Conservation (phyloP, 2,888 invertebrate species). For the Cosmorhoe ocellata region DNA sequence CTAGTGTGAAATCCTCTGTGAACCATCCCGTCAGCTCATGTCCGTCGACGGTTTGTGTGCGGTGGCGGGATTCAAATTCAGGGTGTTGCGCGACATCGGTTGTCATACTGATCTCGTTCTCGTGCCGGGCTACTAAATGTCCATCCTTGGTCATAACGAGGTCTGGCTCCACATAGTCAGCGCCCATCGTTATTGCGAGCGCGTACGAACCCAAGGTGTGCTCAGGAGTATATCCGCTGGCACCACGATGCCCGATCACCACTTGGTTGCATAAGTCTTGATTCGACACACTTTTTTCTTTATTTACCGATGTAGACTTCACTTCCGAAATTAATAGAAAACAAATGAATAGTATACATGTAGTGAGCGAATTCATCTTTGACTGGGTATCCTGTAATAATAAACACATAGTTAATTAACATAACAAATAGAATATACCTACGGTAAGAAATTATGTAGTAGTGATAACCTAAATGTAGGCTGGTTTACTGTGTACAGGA, state of each 20-base stretch:
- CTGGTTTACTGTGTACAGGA: too few species aligned
- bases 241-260: conserved; percentile 31
- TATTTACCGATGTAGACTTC: too few species aligned
- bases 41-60: conserved; percentile 60
- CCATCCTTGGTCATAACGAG: conserved; percentile 71
- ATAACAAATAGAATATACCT: too few species aligned
- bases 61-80: conserved; percentile 57
- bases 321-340: conserved; percentile 8
- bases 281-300: too few species aligned
- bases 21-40: conserved; percentile 62
- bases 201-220: conserved; percentile 73
- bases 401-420: background rate
- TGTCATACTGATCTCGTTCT: conserved; percentile 63
- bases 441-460: too few species aligned
- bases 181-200: conserved; percentile 67
- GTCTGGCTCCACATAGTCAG: conserved; percentile 74
- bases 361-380: conserved; percentile 11
- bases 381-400: conserved; percentile 6
- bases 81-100: conserved; percentile 59
- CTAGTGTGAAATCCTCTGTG: conserved; percentile 70
- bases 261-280: conserved; percentile 34
- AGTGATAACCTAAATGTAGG: too few species aligned
- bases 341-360: background rate
- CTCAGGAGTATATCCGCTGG: conserved; percentile 55
- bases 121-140: conserved; percentile 64